These are phyloP conservation scores for Leptodactylus fuscus DNA, from an alignment of 2,113 vertebrate genomes.

Conservation along the genomic window DNA sequence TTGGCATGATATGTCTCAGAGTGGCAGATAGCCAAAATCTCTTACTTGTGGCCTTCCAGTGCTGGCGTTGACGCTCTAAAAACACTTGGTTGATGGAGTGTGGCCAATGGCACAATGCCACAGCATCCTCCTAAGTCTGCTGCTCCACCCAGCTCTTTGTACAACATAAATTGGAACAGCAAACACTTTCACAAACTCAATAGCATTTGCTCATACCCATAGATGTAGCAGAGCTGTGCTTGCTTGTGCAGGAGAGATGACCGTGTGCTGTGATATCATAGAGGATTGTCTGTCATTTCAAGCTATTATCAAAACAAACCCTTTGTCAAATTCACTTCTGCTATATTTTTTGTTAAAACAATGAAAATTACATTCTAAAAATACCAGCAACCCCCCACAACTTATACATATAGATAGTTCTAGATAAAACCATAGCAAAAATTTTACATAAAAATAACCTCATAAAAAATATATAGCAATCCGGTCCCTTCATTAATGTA, in stretches of 20 bases:
- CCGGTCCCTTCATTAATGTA: no score
- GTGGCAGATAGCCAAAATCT: conserved; percentile 43
- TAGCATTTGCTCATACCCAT: background rate
- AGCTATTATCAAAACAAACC: background rate
- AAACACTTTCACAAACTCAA: background rate
- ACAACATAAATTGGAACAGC: background rate
- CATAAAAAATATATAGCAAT: no score
- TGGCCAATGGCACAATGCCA: conserved; percentile 52
- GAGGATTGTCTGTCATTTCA: background rate
- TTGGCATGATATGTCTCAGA: conserved; percentile 12
- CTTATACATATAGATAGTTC: no score
- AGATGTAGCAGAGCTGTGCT: background rate
- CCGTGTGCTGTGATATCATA: background rate
- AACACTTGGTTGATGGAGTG: conserved; percentile 39
- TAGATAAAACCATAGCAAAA: no score
- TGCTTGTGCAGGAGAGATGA: background rate
- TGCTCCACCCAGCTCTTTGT: conserved; percentile 21
- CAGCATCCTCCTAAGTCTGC: conserved; percentile 29
- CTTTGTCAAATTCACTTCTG: background rate
- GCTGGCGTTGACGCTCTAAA: conserved; percentile 35
- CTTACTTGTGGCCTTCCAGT: conserved; percentile 24
- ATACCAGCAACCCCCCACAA: no score
- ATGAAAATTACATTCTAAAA: no score
- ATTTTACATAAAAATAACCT: no score
- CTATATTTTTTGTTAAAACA: background rate